These are phyloP conservation scores for Nemoura dubitans DNA, from an alignment of 2,888 invertebrate species.

Conservation along the genomic window DNA sequence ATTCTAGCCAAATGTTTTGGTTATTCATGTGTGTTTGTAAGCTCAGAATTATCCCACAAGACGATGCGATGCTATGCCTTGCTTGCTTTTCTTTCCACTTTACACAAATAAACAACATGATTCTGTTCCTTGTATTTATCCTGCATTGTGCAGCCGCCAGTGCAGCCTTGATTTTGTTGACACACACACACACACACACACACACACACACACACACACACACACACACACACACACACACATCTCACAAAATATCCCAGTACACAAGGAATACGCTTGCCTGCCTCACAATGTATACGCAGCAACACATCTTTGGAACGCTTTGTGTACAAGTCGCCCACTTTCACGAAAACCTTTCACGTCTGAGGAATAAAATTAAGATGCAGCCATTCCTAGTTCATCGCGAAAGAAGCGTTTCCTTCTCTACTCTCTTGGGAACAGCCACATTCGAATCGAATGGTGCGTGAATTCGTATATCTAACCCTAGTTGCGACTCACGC, in stretches of 20 bases:
- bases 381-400: not conserved
- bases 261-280: slow-evolving; percentile 30
- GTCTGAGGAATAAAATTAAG: not conserved
- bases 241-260: not conserved
- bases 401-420: not conserved
- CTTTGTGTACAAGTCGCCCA: not conserved
- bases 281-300: slow-evolving; percentile 39
- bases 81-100: slow-evolving; percentile 39
- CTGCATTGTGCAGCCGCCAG: slow-evolving; percentile 27
- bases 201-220: not conserved
- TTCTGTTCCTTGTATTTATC: slow-evolving; percentile 38
- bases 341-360: not conserved
- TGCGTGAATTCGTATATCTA: not conserved
- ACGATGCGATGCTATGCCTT: not conserved
- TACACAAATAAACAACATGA: slow-evolving; percentile 43
- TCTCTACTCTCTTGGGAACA: no score
- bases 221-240: not conserved
- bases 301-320: not conserved
- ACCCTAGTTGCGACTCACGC: not conserved
- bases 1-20: slow-evolving; percentile 14
- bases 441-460: not conserved
- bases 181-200: not conserved
- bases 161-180: slow-evolving; percentile 36
- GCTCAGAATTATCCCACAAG: slow-evolving; percentile 16
- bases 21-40: slow-evolving; percentile 33